Evolutionary conservation across 2,888 invertebrate species (phyloP).

Genomic region (Muschampia plurimacula): DNA sequence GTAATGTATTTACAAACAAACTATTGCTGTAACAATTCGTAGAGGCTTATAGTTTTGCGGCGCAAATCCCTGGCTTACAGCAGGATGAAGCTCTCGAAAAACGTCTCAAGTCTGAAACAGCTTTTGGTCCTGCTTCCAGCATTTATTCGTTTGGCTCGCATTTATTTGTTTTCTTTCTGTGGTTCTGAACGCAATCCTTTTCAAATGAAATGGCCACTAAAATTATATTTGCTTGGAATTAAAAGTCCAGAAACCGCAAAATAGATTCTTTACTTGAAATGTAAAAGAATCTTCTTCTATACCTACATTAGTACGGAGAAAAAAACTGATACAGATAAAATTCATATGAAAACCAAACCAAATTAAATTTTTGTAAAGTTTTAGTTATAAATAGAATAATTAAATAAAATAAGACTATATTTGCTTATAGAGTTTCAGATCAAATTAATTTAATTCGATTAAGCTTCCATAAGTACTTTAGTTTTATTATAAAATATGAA

Average conservation of each 20-base stretch:
- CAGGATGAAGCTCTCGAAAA: conserved; percentile 27
- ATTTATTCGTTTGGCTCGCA: conserved; percentile 6
- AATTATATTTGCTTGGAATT: background rate
- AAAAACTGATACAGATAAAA: too few species aligned
- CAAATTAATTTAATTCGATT: too few species aligned
- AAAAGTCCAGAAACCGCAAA: background rate
- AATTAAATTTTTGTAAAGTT: too few species aligned
- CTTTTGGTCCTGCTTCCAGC: conserved; percentile 17
- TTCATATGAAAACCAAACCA: too few species aligned
- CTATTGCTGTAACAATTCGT: conserved; percentile 32
- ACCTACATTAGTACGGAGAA: too few species aligned
- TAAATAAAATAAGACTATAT: too few species aligned
- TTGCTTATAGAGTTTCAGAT: too few species aligned
- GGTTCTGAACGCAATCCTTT: conserved; percentile 13
- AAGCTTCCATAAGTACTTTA: too few species aligned
- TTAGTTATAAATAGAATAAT: too few species aligned
- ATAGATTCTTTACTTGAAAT: too few species aligned
- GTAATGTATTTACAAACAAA: background rate
- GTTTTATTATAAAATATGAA: too few species aligned
- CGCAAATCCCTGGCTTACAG: conserved; percentile 32
- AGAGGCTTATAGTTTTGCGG: conserved; percentile 23
- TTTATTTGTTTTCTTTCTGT: conserved; percentile 14
- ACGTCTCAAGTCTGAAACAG: conserved; percentile 17
- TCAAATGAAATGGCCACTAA: background rate
- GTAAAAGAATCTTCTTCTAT: too few species aligned